Evolutionary conservation across 2,888 invertebrate genomes (phyloP), one percentile per base, ranked within the genome.

Genomic region (Dinocampus coccinellae): DNA sequence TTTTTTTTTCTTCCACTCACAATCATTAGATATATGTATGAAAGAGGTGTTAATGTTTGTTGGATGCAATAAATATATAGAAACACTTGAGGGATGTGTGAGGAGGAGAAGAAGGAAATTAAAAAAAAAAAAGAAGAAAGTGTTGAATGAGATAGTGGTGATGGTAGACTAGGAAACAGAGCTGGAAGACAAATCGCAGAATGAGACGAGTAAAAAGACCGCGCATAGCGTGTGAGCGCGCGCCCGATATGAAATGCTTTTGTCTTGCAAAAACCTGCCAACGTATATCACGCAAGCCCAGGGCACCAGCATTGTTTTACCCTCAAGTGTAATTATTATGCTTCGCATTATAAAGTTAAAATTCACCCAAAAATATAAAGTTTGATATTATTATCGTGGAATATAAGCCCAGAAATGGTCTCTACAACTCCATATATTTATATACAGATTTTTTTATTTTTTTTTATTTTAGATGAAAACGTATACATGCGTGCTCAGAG

Each of bases 261-360:
- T 71, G 74, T 75, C 72, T 71, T 72, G 68, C 68, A 65, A 72
- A 65, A 71, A 65, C 71, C 71, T 55, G 55, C 36, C 69, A 55
- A 70, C 70, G 70, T 70, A 76, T 75, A 75, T 72, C 73, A 75
- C 61, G 61, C 70, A 68, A 70, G 52, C 52, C 70, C 68, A 60
- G 57, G 76, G 75, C 79, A 77, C 80, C 77, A 81, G 83, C 82
- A 84, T 86, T 85, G 85, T 85, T 85, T 85, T 81, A 79, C 80
- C 82, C 33, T 66, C 47, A 16, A 16, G 84, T 84, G 85, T 85
- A 85, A 86, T 85, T 85, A 85, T 83, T 79, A 81, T 82, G 84
- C 84, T 82, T 83, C 83, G 81, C 82, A 83, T 84, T 85, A 85
- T 83, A 82, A 84, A 86, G 82, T 85, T 83, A 83, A 86, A 85